Evolutionary conservation across 2,113 vertebrate species (phyloP).

Genomic region (Pseudonaja textilis): DNA sequence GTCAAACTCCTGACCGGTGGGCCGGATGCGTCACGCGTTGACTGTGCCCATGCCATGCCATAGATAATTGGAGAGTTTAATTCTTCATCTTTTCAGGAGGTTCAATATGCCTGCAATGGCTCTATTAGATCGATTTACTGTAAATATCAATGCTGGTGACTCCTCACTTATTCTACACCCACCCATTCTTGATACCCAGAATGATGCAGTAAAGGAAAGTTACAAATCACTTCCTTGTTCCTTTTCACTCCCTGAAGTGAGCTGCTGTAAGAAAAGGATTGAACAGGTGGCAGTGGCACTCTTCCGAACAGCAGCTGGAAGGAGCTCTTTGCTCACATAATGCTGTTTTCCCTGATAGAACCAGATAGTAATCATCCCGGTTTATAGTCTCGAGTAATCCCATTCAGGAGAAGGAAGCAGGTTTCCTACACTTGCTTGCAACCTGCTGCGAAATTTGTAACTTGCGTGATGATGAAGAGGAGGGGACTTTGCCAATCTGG

Average conservation of each 20-base stretch:
- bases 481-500: constrained; percentile 29
- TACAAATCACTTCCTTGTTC: neutral
- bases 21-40: too few species aligned
- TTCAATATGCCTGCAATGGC: neutral
- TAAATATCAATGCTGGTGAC: neutral
- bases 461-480: constrained; percentile 4
- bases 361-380: neutral
- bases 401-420: rapidly evolving
- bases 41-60: too few species aligned
- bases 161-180: neutral
- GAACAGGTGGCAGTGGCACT: neutral
- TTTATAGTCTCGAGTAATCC: neutral
- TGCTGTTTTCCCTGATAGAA: neutral
- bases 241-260: neutral
- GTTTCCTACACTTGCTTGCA: rapidly evolving
- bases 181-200: neutral
- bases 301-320: neutral
- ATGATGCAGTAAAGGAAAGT: neutral
- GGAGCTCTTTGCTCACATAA: too few species aligned
- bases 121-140: neutral
- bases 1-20: too few species aligned
- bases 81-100: neutral
- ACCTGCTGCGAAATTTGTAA: constrained; percentile 28
- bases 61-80: neutral
- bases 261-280: neutral